A percentile compares a stretch with the other conserved stretches of the same genome.
phyloP scores from a whole-genome alignment of 2,113 vertebrate genomes.

The Dromas ardeola region DNA sequence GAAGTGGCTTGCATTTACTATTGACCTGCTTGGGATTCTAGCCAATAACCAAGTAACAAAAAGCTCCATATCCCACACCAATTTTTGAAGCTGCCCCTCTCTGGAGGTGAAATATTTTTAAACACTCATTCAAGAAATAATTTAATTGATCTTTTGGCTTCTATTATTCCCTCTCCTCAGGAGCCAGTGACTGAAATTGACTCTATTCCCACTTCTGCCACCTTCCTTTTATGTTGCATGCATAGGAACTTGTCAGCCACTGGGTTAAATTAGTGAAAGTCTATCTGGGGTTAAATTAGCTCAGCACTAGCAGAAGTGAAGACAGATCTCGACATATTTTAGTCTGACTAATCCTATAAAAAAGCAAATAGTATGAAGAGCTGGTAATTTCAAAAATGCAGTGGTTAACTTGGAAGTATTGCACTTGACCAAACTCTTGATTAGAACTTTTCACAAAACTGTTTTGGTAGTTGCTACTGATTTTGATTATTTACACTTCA shows the following conservation, averaged over 20 bases:
- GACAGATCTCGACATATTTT: neutral
- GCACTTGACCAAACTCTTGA: neutral
- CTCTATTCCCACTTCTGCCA: neutral
- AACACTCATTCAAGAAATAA: slow-evolving; percentile 45
- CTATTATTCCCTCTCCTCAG: neutral
- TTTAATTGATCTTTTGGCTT: slow-evolving; percentile 36
- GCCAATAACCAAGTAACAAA: slow-evolving; percentile 3
- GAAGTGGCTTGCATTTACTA: neutral
- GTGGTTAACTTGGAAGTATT: neutral
- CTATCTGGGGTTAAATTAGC: neutral
- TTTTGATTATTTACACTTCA: neutral
- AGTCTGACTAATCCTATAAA: neutral
- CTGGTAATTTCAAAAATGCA: neutral
- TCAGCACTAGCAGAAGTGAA: neutral
- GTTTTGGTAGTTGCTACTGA: neutral
- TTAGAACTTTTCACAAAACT: neutral
- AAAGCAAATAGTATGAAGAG: neutral
- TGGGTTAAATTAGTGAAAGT: neutral
- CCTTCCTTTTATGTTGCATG: neutral
- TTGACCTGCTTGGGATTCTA: neutral
- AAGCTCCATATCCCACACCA: neutral
- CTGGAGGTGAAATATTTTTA: slow-evolving; percentile 45
- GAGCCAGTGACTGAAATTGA: neutral
- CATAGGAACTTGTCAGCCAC: neutral
- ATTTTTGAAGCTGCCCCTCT: slow-evolving; percentile 14